Evolutionary conservation across 2,797 vertebrate species (phyloP), one percentile per base, ranked within the genome.

Genomic region (Typhlichthys eigenmanni): DNA sequence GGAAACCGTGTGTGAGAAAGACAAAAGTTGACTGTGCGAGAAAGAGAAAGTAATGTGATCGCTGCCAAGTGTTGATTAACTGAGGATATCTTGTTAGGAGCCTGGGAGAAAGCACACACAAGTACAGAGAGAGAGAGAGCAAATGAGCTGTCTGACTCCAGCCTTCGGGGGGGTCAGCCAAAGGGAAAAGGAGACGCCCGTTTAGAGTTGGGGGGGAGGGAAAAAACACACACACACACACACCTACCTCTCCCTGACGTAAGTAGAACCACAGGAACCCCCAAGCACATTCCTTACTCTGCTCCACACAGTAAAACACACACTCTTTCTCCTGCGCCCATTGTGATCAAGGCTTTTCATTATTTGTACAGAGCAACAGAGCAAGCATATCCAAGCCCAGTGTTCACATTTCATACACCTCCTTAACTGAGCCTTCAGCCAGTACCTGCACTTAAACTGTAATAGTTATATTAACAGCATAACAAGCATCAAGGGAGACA

Each of bases 151-250:
- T 75, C 62, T 75, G 75, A 82, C 59, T 82, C 68, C 71, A 71
- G 78, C 64, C 64, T 76, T 76, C 73, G 65, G 50, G 71, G 69
- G 71, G 70, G 73, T 87, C 76, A 81, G 71, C 76, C 76, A 79
- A 84, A 79, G 72, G 76, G 78, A 78, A 82, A 75, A 76, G 76
- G 62, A 75, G 71, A 81, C 5, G 50, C 64, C 81, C 73, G 81
- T 87, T 83, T 71, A 65, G 66, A 78, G 75, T 60, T 67, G 62
- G 62, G 64, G 60, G 68, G 52, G 47, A 70, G 75, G 24, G 24
- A 3, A 19, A 19, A 24, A 24, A 24, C 54, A 66, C 51, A 47
- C 56, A 55, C 65, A 55, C 43, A 55, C 57, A 43, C 29, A 62
- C 71, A 68, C 58, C 73, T 57, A 69, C 61, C 59, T 66, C 71